Percentiles rank a stretch among this genome's conserved stretches.
Conservation (phyloP, 92 coral and sea anemone species). For the Bergia puertoricense region DNA sequence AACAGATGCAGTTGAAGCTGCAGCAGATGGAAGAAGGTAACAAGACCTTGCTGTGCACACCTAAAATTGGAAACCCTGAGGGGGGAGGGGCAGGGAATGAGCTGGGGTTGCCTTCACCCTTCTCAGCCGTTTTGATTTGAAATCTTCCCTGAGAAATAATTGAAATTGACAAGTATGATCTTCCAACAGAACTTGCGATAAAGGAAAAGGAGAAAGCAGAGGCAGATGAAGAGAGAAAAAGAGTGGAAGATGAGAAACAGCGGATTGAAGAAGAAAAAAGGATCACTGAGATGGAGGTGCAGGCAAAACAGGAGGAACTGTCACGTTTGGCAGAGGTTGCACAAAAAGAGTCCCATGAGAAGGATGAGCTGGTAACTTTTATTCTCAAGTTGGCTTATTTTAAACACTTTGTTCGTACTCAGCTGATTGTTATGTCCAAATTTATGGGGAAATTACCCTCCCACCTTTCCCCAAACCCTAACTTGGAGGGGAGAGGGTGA, state of each 20-base stretch:
- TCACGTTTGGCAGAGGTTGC: slow-evolving; percentile 9
- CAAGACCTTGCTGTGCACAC: too few species aligned
- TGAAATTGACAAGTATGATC: neutral
- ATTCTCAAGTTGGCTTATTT: neutral
- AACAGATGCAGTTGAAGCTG: too few species aligned
- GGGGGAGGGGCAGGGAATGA: too few species aligned
- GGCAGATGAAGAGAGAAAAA: neutral
- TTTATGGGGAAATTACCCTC: too few species aligned
- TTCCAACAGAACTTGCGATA: neutral
- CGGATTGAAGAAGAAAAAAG: neutral
- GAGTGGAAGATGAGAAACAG: neutral
- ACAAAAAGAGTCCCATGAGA: neutral
- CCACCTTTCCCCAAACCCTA: too few species aligned
- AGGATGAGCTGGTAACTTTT: neutral
- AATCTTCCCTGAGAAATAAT: too few species aligned
- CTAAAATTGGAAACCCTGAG: too few species aligned
- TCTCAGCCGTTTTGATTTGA: too few species aligned
- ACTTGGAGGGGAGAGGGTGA: too few species aligned
- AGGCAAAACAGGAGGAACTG: slow-evolving; percentile 13
- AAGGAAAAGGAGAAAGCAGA: neutral
- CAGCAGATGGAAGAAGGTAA: too few species aligned
- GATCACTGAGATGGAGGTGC: neutral
- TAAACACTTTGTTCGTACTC: neutral
- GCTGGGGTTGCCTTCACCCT: too few species aligned
- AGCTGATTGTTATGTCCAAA: too few species aligned